A percentile compares a stretch with the other conserved stretches of the same genome.
Conservation (phyloP, 2,888 invertebrate species). For the Omphaloscelis lunosa region DNA sequence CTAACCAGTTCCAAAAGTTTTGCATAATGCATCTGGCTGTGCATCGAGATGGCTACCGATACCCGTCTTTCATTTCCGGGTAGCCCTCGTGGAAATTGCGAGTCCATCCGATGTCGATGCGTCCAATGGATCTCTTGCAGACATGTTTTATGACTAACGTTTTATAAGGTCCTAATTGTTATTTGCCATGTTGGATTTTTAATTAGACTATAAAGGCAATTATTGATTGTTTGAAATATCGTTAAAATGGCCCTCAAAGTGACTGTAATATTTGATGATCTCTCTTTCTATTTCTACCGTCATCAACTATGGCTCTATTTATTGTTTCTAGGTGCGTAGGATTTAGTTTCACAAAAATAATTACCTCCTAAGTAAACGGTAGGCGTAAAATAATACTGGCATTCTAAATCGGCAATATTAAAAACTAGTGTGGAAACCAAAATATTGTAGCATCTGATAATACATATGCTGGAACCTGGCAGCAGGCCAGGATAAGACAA, state of each 20-base stretch:
- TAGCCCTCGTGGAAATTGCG: conserved; percentile 85
- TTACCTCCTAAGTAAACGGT: background rate
- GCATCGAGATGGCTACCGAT: conserved; percentile 75
- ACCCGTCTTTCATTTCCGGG: conserved; percentile 84
- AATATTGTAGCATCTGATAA: background rate
- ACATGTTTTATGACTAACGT: conserved; percentile 54
- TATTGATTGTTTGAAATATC: too few relatives aligned
- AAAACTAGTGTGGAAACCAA: background rate
- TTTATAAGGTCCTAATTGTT: conserved; percentile 26
- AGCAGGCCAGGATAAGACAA: background rate
- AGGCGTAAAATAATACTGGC: background rate
- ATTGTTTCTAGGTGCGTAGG: too few relatives aligned
- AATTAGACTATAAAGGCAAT: too few relatives aligned
- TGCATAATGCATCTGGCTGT: conserved; percentile 65
- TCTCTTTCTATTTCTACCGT: background rate
- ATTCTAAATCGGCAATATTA: background rate
- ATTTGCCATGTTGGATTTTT: background rate
- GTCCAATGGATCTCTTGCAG: conserved; percentile 60
- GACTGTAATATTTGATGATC: too few relatives aligned
- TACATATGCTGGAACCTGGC: background rate
- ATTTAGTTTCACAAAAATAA: too few relatives aligned
- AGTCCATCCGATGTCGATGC: conserved; percentile 72
- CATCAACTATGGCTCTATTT: background rate
- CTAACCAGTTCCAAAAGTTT: conserved; percentile 35
- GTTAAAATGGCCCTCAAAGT: too few relatives aligned